Conservation (phyloP, 2,888 invertebrate genomes). For the Suillia variegata region DNA sequence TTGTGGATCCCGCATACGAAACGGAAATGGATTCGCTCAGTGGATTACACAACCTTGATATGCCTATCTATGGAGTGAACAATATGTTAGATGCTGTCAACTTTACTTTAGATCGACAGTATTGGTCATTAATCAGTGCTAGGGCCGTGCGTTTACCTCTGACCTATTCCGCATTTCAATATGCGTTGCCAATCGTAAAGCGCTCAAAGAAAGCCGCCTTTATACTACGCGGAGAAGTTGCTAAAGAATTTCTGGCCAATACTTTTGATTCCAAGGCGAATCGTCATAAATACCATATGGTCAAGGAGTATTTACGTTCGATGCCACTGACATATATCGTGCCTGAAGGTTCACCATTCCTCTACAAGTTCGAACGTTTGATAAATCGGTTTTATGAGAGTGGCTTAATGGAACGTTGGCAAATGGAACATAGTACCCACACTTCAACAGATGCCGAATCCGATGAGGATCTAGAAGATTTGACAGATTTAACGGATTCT, state of each 20-base stretch:
- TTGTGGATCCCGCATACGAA: slow-evolving; percentile 49
- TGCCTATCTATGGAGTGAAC: slow-evolving; percentile 38
- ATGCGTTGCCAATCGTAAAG: slow-evolving; percentile 20
- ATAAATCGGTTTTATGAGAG: slow-evolving; percentile 43
- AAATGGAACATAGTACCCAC: no score
- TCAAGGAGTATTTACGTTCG: slow-evolving; percentile 49
- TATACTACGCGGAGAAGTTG: slow-evolving; percentile 45
- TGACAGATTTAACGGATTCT: no score
- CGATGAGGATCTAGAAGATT: no score
- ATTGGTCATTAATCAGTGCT: slow-evolving; percentile 28
- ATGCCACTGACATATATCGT: slow-evolving; percentile 46
- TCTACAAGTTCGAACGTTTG: slow-evolving; percentile 44
- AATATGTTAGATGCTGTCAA: slow-evolving; percentile 34
- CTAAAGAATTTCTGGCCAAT: slow-evolving; percentile 44
- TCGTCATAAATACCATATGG: slow-evolving; percentile 50
- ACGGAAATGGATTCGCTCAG: slow-evolving; percentile 44
- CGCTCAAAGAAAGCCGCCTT: slow-evolving; percentile 32
- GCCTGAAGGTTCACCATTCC: slow-evolving; percentile 45
- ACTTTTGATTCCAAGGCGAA: slow-evolving; percentile 43
- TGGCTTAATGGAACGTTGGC: slow-evolving; percentile 53
- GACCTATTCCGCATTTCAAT: slow-evolving; percentile 8
- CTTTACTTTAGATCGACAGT: slow-evolving; percentile 26
- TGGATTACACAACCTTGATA: slow-evolving; percentile 30
- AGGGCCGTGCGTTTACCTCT: slow-evolving; percentile 30
- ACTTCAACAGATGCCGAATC: no score